Conservation (phyloP, 2,888 invertebrate species). For the Prosopocoilus inquinatus region DNA sequence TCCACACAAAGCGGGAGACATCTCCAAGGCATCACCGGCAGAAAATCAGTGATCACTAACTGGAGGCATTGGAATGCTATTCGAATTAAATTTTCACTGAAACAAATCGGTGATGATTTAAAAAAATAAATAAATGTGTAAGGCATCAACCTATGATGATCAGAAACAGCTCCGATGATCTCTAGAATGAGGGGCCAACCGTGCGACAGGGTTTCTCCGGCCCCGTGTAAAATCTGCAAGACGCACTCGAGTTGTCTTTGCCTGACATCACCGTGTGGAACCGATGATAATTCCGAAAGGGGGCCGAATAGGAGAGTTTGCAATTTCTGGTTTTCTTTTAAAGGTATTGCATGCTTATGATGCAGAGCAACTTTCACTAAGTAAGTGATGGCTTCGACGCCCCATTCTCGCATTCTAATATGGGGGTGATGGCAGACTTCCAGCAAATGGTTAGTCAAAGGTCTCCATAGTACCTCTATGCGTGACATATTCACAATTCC, state of each 20-base stretch:
- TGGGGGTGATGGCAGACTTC: conserved; percentile 96
- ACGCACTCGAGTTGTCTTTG: conserved; percentile 94
- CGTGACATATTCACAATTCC: conserved; percentile 91
- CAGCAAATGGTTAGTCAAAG: conserved; percentile 91
- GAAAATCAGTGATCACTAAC: conserved; percentile 90
- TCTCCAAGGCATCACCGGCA: conserved; percentile 88
- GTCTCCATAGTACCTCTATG: conserved; percentile 93
- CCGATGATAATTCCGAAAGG: conserved; percentile 85
- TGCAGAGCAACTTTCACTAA: conserved; percentile 88
- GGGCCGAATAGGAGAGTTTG: conserved; percentile 86
- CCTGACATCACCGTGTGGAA: conserved; percentile 90
- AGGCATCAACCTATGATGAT: conserved; percentile 76
- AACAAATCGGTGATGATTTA: conserved; percentile 18
- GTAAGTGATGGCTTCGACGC: conserved; percentile 93
- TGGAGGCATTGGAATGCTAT: conserved; percentile 96
- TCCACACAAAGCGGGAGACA: conserved; percentile 89
- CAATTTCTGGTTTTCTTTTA: conserved; percentile 83
- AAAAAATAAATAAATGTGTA: conserved; percentile 15
- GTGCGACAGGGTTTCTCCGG: conserved; percentile 87
- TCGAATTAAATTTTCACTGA: conserved; percentile 83
- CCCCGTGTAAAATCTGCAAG: conserved; percentile 86
- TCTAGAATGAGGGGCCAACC: conserved; percentile 95
- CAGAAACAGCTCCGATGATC: conserved; percentile 92
- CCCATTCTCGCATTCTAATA: conserved; percentile 95
- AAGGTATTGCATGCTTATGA: conserved; percentile 79